Conservation (phyloP, 2,797 vertebrate genomes). For the Xenentodon cancila region DNA sequence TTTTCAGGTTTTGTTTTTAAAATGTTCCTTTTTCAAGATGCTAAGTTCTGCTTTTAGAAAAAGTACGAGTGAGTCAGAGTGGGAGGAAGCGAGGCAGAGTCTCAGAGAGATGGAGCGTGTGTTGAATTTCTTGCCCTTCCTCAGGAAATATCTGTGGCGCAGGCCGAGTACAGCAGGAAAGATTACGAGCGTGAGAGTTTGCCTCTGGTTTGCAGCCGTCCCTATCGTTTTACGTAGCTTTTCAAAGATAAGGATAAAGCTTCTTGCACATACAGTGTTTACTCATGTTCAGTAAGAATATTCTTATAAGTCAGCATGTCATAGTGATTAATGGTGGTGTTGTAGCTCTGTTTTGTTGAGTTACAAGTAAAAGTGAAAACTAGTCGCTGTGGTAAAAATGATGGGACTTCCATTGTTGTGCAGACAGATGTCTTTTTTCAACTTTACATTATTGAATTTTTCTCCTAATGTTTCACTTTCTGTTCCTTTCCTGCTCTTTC, state of each 20-base stretch:
- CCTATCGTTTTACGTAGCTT: constrained; percentile 31
- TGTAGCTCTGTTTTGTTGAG: neutral
- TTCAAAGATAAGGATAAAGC: constrained; percentile 37
- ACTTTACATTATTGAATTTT: neutral
- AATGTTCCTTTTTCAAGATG: constrained; percentile 21
- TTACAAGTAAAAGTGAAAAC: constrained; percentile 2
- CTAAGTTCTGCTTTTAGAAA: constrained; percentile 48
- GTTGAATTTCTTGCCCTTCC: constrained; percentile 76
- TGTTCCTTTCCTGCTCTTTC: constrained; percentile 28
- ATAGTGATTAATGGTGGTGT: neutral
- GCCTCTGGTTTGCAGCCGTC: constrained; percentile 46
- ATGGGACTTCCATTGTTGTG: constrained; percentile 6
- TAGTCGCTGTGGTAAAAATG: neutral
- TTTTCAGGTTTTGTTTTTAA: constrained; percentile 19
- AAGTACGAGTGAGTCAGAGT: constrained; percentile 59
- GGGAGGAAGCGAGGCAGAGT: constrained; percentile 43
- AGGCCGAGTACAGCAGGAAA: constrained; percentile 57
- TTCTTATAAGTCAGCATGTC: neutral
- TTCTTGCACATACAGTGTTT: constrained; percentile 14
- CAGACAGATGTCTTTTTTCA: neutral
- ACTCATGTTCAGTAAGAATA: constrained; percentile 18
- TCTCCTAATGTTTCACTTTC: constrained; percentile 42
- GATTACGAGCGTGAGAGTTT: constrained; percentile 75
- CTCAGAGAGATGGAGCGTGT: constrained; percentile 61
- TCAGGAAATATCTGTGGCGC: constrained; percentile 83